Percentiles rank a stretch among this genome's conserved stretches.
phyloP scores from a whole-genome alignment of 2,888 invertebrate species.

The Mythimna lalbum region DNA sequence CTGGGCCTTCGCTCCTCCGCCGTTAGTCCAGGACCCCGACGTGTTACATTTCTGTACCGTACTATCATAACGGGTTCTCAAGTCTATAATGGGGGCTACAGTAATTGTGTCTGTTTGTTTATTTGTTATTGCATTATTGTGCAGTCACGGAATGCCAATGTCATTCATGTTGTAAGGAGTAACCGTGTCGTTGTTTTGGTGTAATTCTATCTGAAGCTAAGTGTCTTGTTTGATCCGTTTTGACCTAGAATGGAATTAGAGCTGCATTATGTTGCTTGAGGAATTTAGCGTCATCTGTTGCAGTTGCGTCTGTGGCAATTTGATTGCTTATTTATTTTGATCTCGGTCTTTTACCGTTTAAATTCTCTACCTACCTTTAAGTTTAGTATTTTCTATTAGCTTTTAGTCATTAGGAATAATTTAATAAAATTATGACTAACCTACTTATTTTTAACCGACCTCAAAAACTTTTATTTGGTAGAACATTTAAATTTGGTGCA shows the following conservation, averaged over 20 bases:
- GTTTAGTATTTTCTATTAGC: neutral
- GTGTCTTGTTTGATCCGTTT: slow-evolving; percentile 19
- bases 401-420: neutral
- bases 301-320: neutral
- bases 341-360: no score
- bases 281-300: neutral
- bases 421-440: no score
- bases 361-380: neutral
- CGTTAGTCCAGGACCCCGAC: slow-evolving; percentile 47
- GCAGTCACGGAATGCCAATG: slow-evolving; percentile 35
- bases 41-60: slow-evolving; percentile 52
- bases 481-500: no score
- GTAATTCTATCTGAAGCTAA: slow-evolving; percentile 14
- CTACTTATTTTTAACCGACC: no score
- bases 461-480: no score
- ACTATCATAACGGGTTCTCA: slow-evolving; percentile 44
- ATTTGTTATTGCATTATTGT: slow-evolving; percentile 43
- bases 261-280: neutral
- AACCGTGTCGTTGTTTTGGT: slow-evolving; percentile 21
- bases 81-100: slow-evolving; percentile 34
- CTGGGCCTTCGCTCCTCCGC: slow-evolving; percentile 53
- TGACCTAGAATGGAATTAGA: slow-evolving; percentile 23
- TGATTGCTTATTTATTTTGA: neutral
- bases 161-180: slow-evolving; percentile 15
- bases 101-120: slow-evolving; percentile 49